A percentile compares a stretch with the other conserved stretches of the same genome.
These are phyloP conservation scores for Amazona ochrocephala DNA, from an alignment of 2,797 vertebrate species.

Conservation along the genomic window DNA sequence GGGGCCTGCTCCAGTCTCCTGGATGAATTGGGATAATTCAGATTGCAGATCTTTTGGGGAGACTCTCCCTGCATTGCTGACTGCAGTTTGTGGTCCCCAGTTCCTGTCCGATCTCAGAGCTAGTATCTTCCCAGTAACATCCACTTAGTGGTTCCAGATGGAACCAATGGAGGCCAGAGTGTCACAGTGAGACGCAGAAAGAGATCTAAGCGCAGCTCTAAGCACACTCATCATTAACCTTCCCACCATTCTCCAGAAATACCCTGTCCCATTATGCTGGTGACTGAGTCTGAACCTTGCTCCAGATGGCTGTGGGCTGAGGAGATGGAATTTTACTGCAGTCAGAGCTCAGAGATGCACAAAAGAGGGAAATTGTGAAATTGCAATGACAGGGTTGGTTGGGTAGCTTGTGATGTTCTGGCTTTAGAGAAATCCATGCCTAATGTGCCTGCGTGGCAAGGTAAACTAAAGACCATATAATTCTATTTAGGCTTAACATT, in stretches of 20 bases:
- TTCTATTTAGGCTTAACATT: slow-evolving; percentile 22
- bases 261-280: slow-evolving; percentile 13
- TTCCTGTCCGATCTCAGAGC: background rate
- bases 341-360: slow-evolving; percentile 49
- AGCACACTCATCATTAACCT: slow-evolving; percentile 15
- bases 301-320: slow-evolving; percentile 65
- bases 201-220: background rate
- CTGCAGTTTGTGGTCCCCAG: background rate
- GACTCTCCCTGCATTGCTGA: background rate
- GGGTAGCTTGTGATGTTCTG: slow-evolving; percentile 55
- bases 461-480: slow-evolving; percentile 65
- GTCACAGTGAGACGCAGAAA: background rate
- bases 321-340: slow-evolving; percentile 55
- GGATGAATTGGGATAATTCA: background rate
- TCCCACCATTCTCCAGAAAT: slow-evolving; percentile 59
- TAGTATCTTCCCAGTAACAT: background rate
- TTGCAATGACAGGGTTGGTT: slow-evolving; percentile 66
- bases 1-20: background rate
- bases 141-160: background rate
- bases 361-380: slow-evolving; percentile 66
- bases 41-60: background rate
- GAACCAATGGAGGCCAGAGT: background rate
- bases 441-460: slow-evolving; percentile 56
- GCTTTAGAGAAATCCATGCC: slow-evolving; percentile 61
- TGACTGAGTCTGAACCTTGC: slow-evolving; percentile 62